Base-by-base conservation (phyloP, 2,888 invertebrate genomes). In the Hecatera dysodea region DNA sequence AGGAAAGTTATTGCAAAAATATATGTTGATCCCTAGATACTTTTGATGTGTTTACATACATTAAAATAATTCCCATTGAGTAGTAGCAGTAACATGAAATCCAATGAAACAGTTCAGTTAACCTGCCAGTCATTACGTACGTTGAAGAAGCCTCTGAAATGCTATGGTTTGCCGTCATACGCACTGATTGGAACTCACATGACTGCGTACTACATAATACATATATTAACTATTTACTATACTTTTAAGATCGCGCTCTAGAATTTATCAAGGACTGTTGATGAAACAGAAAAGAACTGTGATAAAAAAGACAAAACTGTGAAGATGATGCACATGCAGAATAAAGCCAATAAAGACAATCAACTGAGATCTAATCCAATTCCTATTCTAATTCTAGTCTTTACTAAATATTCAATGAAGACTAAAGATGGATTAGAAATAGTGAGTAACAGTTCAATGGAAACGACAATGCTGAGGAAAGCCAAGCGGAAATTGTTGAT, bases 91-190 rank as follows among this genome's bases (percentile, higher is more conserved):
- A 62, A 55, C 57, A 5, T 64, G 61, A 68, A 77, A 67, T 71
- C 70, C 57, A 80, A 67, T 75, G 72, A 87, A 81, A 80, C 72
- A 80, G 76, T 80, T 62, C 68, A 76, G 76, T n/a, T 77, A 78
- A 66, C 71, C 59, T 64, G 64, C 72, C 27, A 62, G 44, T 53
- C 52, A 79, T 89, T 88, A 89, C 89, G 87, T 90, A 89, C 83
- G 71, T 64, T 60, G 44, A 52, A 67, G 90, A 92, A 92, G 83
- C 91, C 92, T 65, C 59, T 72, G 53, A 88, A 90, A 78, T 87
- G 86, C 79, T 76, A 59, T 57, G 70, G 81, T 75, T 68, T 83
- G 81, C 81, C 86, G 87, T 87, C 89, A 86, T 82, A 86, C 75
- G 82, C 84, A 83, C 84, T 86, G 88, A 89, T 90, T 90, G 80